Conservation (phyloP, 1,140 invertebrate species). For the Leptopilina clavipes region DNA sequence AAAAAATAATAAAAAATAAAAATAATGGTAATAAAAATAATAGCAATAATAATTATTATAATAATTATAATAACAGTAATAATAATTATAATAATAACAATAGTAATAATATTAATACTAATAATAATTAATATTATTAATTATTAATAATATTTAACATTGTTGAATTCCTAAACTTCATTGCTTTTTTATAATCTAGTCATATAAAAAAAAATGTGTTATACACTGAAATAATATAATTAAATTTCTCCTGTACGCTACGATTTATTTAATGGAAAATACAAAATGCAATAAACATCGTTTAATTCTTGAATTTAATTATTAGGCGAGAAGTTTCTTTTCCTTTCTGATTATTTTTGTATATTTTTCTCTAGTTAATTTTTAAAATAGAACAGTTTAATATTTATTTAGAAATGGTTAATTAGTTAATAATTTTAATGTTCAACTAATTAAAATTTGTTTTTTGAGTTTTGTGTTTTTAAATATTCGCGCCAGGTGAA, state of each 20-base stretch:
- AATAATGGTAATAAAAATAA: slow-evolving; percentile 35
- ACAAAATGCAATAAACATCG: slow-evolving; percentile 45
- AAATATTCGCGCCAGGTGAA: no score
- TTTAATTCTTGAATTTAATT: slow-evolving; percentile 36
- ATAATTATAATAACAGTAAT: slow-evolving; percentile 57
- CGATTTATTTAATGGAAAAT: slow-evolving; percentile 51
- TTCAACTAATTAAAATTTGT: no score
- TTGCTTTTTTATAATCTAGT: slow-evolving; percentile 72
- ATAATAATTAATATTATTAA: slow-evolving; percentile 20
- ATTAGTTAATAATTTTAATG: no score
- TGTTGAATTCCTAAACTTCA: slow-evolving; percentile 64
- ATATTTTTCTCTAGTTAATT: no score
- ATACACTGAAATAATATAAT: slow-evolving; percentile 67
- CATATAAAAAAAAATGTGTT: slow-evolving; percentile 69
- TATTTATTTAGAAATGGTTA: no score
- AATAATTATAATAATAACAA: slow-evolving; percentile 36
- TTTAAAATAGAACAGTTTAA: no score
- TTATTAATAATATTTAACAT: slow-evolving; percentile 59
- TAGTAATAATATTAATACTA: neutral
- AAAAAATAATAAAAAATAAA: slow-evolving; percentile 40
- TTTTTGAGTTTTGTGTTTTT: no score
- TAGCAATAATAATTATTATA: slow-evolving; percentile 44
- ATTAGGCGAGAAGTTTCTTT: no score
- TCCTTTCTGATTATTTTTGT: neutral
- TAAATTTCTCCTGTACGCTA: slow-evolving; percentile 67